These are phyloP conservation scores for Carassius gibelio DNA, from an alignment of 2,113 vertebrate genomes.

Conservation along the genomic window DNA sequence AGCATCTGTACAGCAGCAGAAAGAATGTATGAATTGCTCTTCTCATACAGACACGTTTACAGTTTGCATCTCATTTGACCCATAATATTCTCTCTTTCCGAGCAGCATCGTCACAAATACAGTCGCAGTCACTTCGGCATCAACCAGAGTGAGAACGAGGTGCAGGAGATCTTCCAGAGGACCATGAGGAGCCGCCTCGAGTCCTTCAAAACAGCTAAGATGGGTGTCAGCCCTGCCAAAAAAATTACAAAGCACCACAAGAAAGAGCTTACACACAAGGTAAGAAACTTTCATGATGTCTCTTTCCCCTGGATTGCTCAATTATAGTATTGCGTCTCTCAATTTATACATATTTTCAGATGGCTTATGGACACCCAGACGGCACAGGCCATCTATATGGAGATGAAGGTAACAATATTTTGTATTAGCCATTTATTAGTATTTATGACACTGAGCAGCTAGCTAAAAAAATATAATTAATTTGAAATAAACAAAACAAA, in stretches of 20 bases:
- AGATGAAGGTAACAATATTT: slow-evolving; percentile 67
- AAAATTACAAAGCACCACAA: slow-evolving; percentile 84
- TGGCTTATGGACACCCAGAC: slow-evolving; percentile 64
- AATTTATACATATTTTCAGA: slow-evolving; percentile 59
- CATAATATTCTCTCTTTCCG: slow-evolving; percentile 40
- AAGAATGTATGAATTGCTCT: slow-evolving; percentile 79
- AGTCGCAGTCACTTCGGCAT: slow-evolving; percentile 85
- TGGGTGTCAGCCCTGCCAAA: slow-evolving; percentile 83
- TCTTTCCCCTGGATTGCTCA: neutral
- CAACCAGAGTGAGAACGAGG: slow-evolving; percentile 81
- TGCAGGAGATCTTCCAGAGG: slow-evolving; percentile 96
- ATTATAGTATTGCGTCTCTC: neutral
- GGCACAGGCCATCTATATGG: slow-evolving; percentile 59
- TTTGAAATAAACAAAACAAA: no score
- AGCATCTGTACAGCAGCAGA: slow-evolving; percentile 90
- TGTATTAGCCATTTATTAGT: no score
- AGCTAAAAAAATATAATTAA: no score
- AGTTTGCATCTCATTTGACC: neutral
- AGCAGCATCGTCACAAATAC: slow-evolving; percentile 87
- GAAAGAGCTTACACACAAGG: slow-evolving; percentile 83
- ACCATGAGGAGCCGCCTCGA: slow-evolving; percentile 95
- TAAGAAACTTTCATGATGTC: slow-evolving; percentile 60
- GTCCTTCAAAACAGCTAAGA: slow-evolving; percentile 93
- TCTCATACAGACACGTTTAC: neutral
- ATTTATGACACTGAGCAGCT: no score